phyloP scores from a whole-genome alignment of 23 tunicate genomes.

The Halocynthia aurantium region DNA sequence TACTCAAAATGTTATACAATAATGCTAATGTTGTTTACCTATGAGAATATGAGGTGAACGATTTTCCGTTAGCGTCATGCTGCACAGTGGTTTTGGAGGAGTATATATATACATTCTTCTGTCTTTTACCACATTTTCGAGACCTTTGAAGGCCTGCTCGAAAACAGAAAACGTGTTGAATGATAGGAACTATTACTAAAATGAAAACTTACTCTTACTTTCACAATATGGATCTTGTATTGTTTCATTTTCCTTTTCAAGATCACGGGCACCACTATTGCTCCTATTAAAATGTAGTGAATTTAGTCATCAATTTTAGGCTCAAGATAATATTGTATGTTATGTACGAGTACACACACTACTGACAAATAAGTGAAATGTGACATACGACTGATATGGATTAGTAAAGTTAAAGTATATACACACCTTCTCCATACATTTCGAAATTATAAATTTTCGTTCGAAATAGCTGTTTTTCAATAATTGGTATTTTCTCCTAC shows the following conservation, averaged over 20 bases:
- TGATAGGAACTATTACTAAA: not conserved
- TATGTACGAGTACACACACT: too few relatives aligned
- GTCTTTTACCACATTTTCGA: constrained; percentile 9
- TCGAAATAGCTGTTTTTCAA: too few relatives aligned
- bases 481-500: too few relatives aligned
- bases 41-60: constrained; percentile 19
- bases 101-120: constrained; percentile 15
- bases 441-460: too few relatives aligned
- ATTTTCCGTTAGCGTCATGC: not conserved
- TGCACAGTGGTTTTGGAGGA: constrained; percentile 28
- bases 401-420: too few relatives aligned
- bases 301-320: too few relatives aligned
- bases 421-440: too few relatives aligned
- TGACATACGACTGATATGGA: too few relatives aligned
- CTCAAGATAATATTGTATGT: too few relatives aligned
- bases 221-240: constrained; percentile 5
- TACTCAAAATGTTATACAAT: not conserved
- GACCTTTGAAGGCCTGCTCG: constrained; percentile 35
- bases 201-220: constrained; percentile 9
- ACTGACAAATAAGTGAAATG: too few relatives aligned
- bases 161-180: not conserved
- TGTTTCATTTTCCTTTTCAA: not conserved
- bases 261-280: too few relatives aligned
- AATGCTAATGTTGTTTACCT: constrained; percentile 15
- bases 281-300: too few relatives aligned